A percentile compares a stretch with the other conserved stretches of the same genome.
Conservation (phyloP, 2,888 invertebrate species). For the Phragmatobia fuliginosa region DNA sequence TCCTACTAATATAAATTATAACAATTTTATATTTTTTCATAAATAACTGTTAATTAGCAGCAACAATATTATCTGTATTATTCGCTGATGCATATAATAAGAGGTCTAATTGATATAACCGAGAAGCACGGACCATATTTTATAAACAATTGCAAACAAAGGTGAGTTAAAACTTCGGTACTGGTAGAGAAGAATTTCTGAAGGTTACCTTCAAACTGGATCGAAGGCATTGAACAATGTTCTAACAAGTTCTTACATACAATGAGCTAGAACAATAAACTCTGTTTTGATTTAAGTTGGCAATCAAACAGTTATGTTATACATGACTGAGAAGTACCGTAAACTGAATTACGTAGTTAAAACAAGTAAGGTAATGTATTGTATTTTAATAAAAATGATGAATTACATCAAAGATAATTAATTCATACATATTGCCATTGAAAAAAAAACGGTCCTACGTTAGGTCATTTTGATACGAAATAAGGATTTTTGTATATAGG, state of each 20-base stretch:
- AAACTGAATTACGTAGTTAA: not conserved
- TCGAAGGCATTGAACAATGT: not conserved
- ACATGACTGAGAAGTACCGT: not conserved
- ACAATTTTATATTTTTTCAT: too few species aligned
- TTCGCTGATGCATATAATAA: not conserved
- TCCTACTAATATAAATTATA: too few species aligned
- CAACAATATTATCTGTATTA: not conserved
- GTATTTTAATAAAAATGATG: not conserved
- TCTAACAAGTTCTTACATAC: not conserved
- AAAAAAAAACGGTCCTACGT: not conserved
- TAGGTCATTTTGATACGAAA: not conserved
- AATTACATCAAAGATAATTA: not conserved
- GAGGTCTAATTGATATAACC: not conserved
- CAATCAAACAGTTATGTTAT: not conserved
- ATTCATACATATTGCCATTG: too few species aligned
- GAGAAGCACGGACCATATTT: not conserved
- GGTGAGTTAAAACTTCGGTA: not conserved
- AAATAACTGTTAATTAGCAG: too few species aligned
- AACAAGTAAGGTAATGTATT: not conserved
- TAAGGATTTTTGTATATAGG: not conserved
- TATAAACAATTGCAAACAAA: not conserved
- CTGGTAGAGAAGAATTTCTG: not conserved
- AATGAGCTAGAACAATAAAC: not conserved
- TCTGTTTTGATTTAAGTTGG: not conserved
- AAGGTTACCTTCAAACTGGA: not conserved